These are phyloP conservation scores for Dascillus cervinus DNA, from an alignment of 2,888 invertebrate genomes.

Conservation along the genomic window DNA sequence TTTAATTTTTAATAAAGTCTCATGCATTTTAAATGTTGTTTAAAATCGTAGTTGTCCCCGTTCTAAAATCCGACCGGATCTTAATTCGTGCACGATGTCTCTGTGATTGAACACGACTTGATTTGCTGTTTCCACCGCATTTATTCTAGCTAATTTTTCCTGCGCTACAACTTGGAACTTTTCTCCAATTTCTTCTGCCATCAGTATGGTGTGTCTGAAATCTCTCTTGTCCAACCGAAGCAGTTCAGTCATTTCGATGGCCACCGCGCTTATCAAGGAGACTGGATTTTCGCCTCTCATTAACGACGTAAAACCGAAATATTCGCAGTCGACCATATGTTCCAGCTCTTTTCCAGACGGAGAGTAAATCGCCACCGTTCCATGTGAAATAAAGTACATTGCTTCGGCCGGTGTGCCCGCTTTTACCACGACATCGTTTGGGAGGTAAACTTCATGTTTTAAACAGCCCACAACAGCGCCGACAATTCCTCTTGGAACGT, in stretches of 20 bases:
- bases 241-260: constrained; percentile 35
- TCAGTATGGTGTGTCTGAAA: constrained; percentile 25
- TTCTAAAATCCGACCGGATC: constrained; percentile 20
- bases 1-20: too few relatives aligned
- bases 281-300: constrained; percentile 23
- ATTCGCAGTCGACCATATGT: constrained; percentile 48
- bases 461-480: constrained; percentile 47
- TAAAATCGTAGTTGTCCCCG: too few relatives aligned
- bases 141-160: too few relatives aligned
- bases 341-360: constrained; percentile 44
- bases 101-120: constrained; percentile 12
- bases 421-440: constrained; percentile 43
- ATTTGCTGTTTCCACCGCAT: constrained; percentile 33
- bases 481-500: constrained; percentile 42
- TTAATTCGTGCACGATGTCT: constrained; percentile 17
- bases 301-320: constrained; percentile 36
- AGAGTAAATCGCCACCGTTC: constrained; percentile 43
- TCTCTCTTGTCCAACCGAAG: constrained; percentile 26
- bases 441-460: constrained; percentile 46
- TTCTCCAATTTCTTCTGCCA: constrained; percentile 33
- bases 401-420: constrained; percentile 37
- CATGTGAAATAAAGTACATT: constrained; percentile 47
- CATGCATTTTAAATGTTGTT: too few relatives aligned
- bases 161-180: too few relatives aligned
- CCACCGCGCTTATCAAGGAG: constrained; percentile 19